phyloP scores from a whole-genome alignment of 2,797 vertebrate species.

The Champsocephalus esox region DNA sequence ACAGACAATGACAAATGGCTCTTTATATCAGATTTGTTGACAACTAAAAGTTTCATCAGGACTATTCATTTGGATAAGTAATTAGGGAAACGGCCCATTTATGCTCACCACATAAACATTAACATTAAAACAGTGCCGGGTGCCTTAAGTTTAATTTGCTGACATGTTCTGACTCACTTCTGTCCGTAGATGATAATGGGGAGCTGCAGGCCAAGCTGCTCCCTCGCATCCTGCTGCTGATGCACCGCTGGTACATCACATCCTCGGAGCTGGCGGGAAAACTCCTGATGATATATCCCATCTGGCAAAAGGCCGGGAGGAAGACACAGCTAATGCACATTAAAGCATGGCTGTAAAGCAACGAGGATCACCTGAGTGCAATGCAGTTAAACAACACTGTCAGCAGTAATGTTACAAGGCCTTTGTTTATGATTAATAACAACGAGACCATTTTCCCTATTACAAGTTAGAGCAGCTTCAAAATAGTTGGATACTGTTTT shows the following conservation, averaged over 20 bases:
- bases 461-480: no score
- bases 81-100: background rate
- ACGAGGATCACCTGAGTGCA: no score
- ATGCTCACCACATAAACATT: background rate
- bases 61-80: background rate
- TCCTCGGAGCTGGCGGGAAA: conserved; percentile 94
- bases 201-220: conserved; percentile 85
- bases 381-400: no score
- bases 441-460: no score
- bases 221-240: conserved; percentile 93
- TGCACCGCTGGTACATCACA: conserved; percentile 96
- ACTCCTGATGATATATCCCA: conserved; percentile 95
- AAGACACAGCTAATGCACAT: conserved; percentile 14
- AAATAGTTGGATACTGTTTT: no score
- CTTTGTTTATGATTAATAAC: no score
- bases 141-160: background rate
- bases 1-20: background rate
- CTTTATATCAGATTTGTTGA: background rate
- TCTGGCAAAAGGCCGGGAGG: conserved; percentile 1
- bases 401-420: no score
- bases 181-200: conserved; percentile 89
- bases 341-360: background rate
- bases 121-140: background rate
- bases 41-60: background rate
- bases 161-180: conserved; percentile 4